A percentile compares a stretch with the other conserved stretches of the same genome.
Conservation (phyloP, 2,888 invertebrate genomes). For the Pristionchus arcanus region DNA sequence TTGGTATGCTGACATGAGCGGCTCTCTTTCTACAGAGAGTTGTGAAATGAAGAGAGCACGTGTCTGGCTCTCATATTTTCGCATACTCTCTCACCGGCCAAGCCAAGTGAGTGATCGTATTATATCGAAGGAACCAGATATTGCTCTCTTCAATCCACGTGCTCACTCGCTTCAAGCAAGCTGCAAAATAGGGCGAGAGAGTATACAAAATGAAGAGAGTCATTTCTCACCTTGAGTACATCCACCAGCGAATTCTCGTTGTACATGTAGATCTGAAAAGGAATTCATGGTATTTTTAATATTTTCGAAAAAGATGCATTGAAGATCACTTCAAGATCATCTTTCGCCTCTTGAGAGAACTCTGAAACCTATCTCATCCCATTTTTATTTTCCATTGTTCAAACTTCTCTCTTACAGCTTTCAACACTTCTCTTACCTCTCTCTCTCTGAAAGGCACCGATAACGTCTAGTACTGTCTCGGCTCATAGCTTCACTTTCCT, state of each 20-base stretch:
- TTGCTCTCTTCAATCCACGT: no score
- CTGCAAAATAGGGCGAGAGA: no score
- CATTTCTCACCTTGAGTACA: background rate
- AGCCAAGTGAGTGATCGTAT: no score
- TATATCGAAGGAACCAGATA: no score
- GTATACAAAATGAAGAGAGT: background rate
- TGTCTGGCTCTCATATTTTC: no score
- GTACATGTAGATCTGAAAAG: constrained; percentile 45
- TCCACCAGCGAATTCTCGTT: constrained; percentile 33
- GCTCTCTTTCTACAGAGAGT: no score
- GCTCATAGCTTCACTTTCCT: background rate
- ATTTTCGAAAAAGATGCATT: background rate
- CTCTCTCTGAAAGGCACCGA: background rate
- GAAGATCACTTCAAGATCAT: background rate
- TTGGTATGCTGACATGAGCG: no score
- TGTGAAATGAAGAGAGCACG: no score
- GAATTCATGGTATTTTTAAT: background rate
- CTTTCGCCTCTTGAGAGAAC: background rate
- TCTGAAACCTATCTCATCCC: background rate
- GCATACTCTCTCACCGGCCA: no score
- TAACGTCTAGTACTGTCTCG: background rate
- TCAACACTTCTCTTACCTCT: background rate
- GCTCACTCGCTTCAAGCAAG: no score
- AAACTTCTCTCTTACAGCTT: no score
- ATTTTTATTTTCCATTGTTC: background rate